These are phyloP conservation scores for Nomada ruficornis DNA, from an alignment of 2,888 invertebrate species.

Conservation along the genomic window DNA sequence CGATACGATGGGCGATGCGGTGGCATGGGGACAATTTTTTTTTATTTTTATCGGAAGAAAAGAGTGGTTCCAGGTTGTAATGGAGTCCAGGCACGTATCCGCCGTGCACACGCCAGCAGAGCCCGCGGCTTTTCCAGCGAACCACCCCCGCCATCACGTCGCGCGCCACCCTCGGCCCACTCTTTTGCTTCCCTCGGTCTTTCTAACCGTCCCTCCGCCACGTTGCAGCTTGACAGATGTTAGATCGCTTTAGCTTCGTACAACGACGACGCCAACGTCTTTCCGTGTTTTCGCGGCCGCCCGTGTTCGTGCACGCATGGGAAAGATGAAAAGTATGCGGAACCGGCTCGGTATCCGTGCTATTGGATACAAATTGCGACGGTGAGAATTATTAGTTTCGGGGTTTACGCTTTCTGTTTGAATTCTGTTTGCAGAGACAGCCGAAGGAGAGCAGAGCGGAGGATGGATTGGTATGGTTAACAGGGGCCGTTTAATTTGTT, in stretches of 20 bases:
- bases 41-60: constrained; percentile 77
- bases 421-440: too few relatives aligned
- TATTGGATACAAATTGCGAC: too few relatives aligned
- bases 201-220: constrained; percentile 31
- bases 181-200: constrained; percentile 18
- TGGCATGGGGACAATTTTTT: constrained; percentile 70
- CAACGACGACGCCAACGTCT: constrained; percentile 11
- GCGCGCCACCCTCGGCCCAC: neutral
- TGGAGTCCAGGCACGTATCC: constrained; percentile 80
- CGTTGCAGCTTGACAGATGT: constrained; percentile 71
- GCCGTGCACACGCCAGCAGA: constrained; percentile 80
- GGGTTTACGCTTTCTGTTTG: too few relatives aligned
- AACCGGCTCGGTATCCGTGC: too few relatives aligned
- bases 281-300: neutral
- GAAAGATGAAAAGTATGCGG: too few relatives aligned
- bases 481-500: constrained; percentile 3
- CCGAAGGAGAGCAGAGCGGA: too few relatives aligned
- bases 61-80: constrained; percentile 75
- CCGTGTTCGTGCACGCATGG: too few relatives aligned
- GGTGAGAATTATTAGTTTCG: too few relatives aligned
- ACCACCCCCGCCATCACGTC: constrained; percentile 39
- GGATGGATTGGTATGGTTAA: neutral
- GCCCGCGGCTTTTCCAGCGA: constrained; percentile 78
- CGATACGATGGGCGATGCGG: constrained; percentile 65
- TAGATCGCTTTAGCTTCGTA: constrained; percentile 57